phyloP scores from a whole-genome alignment of 2,888 invertebrate genomes.

The Eristalinus sepulchralis region DNA sequence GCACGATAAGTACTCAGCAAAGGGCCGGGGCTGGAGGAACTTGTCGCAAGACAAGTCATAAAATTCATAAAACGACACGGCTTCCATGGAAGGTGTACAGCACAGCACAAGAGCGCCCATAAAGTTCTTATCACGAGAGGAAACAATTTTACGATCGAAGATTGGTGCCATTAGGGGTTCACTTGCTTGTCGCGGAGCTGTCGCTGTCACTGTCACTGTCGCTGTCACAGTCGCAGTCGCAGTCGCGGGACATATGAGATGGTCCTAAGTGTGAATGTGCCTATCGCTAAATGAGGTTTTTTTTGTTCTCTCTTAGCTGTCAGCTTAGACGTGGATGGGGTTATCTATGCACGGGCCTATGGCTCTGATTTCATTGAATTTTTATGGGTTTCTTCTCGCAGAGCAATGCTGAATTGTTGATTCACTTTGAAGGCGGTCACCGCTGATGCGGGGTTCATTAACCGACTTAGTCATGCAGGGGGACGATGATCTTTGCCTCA shows the following conservation, averaged over 20 bases:
- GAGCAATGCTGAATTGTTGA: neutral
- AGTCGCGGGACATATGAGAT: neutral
- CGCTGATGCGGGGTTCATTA: neutral
- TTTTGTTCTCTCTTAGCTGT: neutral
- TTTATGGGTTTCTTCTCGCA: conserved; percentile 6
- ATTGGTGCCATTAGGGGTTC: conserved; percentile 55
- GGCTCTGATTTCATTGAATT: neutral
- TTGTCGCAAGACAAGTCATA: conserved; percentile 16
- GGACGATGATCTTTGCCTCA: neutral
- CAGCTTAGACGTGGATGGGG: neutral
- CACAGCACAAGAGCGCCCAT: conserved; percentile 27
- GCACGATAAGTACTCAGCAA: neutral
- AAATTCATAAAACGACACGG: conserved; percentile 53
- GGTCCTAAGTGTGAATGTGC: neutral
- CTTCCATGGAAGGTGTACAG: conserved; percentile 45
- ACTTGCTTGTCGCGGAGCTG: conserved; percentile 3
- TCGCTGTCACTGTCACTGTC: too few species aligned
- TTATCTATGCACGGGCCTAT: neutral
- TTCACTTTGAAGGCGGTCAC: neutral
- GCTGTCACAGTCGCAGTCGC: too few species aligned
- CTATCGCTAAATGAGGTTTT: neutral
- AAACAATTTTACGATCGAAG: conserved; percentile 60
- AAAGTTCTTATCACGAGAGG: conserved; percentile 39
- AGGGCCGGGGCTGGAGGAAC: neutral
- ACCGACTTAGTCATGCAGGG: neutral